Evolutionary conservation across 2,113 vertebrate genomes (phyloP), one percentile per base, ranked within the genome.

Genomic region (Meriones unguiculatus): DNA sequence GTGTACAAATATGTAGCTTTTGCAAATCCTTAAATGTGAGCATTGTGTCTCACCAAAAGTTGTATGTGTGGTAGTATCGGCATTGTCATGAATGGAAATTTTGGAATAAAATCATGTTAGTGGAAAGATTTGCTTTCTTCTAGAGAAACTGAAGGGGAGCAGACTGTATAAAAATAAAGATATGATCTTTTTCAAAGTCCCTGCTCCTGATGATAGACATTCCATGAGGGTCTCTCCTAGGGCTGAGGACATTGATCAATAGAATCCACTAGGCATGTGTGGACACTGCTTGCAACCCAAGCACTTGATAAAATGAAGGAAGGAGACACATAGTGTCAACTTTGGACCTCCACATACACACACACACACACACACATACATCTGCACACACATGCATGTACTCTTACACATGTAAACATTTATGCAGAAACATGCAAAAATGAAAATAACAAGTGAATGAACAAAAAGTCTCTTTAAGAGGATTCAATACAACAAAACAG

Each of bases 31-130:
- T 91, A 89, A 22, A 93, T 30, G 8, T 35, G 4, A 87, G 50
- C 67, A 84, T 78, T 59, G 70, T 89, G 38, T 78, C 91, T 95
- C 91, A 2, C 50, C 82, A 94, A 84, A 77, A 91, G 78, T 65
- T 87, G 7, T 65, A 24, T 67, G 18, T 65, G 11, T 75, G 20
- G 46, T 73, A 38, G 35, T 64, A 70, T 5, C 41, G 17, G 18
- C 22, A 89, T 82, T 89, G 67, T 87, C 15, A 22, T 32, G 35
- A 14, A 24, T 92, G 7, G 25, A n/a, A 10, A 46, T 80, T 89
- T 80, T 57, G 14, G n/a, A 77, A 54, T 75, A 81, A 59, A 32
- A 59, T 46, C 0, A 78, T 67, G 30, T 91, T 67, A 70, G 28
- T 92, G 41, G 15, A 91, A 95, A 84, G 0, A 77, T 72, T 81